Evolutionary conservation across 1,140 invertebrate species (phyloP), one percentile per base, ranked within the genome.

Genomic region (Drosophila elegans): DNA sequence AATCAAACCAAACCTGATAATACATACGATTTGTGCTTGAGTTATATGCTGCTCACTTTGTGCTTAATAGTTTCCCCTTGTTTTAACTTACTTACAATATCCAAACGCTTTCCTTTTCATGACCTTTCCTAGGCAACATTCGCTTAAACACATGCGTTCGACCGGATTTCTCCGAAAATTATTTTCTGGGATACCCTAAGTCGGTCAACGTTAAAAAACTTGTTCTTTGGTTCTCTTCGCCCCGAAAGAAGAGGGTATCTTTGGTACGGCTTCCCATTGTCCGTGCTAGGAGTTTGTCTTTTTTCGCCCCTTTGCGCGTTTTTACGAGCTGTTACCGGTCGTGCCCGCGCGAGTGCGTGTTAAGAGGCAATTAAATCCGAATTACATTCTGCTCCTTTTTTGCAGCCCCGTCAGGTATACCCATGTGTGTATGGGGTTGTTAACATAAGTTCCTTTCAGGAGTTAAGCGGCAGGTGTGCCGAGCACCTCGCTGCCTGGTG

Each of bases 351-450:
- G 84, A 82, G 80, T 88, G 83, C 83, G 83, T 88, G 83, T 88
- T 88, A 88, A 88, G 84, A 88, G 83, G 83, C 83, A 88, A 88
- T 88, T 88, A 88, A 88, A 88, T 88, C 84, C 84, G 80, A 89
- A 88, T 88, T 88, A 89, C 84, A 88, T 80, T 89, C 77, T 80
- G 83, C 80, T 74, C 64, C 79, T 88, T 89, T 89, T 86, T 64
- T 69, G 55, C 81, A 82, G 60, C 27, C 32, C 42, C 45, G 7
- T 7, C 7, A n/a, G 32, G 41, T 51, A 48, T 38, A 13, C 12
- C 27, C 34, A 7, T 56, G 29, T 21, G 6, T 53, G 11, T 54
- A 7, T 63, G 27, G 46, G 46, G 46, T 11, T 34, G 49, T 54
- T 36, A 45, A 25, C 36, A 44, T 41, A 48, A 51, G 48, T 66